Evolutionary conservation across 1,140 invertebrate genomes (phyloP).

Genomic region (Lethocerus indicus): DNA sequence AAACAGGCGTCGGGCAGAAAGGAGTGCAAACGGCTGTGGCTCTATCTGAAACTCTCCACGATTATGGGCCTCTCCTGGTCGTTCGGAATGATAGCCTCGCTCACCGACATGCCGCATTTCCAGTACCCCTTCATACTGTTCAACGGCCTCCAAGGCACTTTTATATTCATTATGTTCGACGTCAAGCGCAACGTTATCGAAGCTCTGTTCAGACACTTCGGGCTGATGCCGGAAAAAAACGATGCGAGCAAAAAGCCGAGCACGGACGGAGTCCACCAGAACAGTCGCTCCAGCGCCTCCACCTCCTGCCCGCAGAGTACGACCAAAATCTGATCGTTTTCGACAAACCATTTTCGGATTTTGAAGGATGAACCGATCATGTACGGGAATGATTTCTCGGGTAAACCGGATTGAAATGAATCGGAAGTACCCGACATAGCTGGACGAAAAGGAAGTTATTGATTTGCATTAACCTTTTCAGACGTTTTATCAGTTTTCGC

Average conservation of each 20-base stretch:
- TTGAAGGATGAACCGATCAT: too few species aligned
- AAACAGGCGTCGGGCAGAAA: conserved; percentile 7
- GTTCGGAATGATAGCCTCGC: conserved; percentile 25
- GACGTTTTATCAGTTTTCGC: too few species aligned
- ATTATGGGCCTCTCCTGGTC: conserved; percentile 34
- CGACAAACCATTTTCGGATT: too few species aligned
- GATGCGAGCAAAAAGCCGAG: background rate
- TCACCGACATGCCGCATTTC: conserved; percentile 17
- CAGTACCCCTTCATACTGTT: conserved; percentile 29
- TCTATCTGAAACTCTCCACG: conserved; percentile 30
- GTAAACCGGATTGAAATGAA: too few species aligned
- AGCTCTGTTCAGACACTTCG: too few species aligned
- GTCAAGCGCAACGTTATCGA: too few species aligned
- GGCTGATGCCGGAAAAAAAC: conserved; percentile 21
- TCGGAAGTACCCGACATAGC: too few species aligned
- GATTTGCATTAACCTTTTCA: too few species aligned
- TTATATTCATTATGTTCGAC: conserved; percentile 31
- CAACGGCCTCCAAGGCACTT: conserved; percentile 28
- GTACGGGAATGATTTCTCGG: too few species aligned
- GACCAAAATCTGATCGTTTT: background rate
- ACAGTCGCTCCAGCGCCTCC: background rate
- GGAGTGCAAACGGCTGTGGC: conserved; percentile 22
- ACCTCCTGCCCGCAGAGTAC: background rate
- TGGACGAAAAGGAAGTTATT: too few species aligned
- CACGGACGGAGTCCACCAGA: too few species aligned